Percentiles rank a stretch among this genome's conserved stretches.
These are phyloP conservation scores for Gryllus longicercus DNA, from an alignment of 2,888 invertebrate species.

Conservation along the genomic window DNA sequence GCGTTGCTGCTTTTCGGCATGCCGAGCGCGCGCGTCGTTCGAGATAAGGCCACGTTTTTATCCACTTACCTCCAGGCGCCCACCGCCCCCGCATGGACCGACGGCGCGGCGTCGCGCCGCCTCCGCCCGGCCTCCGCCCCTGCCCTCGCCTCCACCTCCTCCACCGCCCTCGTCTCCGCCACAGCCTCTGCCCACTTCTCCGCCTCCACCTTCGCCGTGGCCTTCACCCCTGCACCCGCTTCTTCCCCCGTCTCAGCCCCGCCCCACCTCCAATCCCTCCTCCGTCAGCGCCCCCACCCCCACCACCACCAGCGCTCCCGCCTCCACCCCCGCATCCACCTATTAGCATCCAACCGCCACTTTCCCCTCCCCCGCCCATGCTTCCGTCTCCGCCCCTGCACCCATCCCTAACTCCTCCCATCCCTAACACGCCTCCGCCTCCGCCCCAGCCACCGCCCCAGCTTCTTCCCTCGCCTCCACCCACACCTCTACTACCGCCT, in stretches of 20 bases:
- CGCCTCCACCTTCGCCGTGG: not conserved
- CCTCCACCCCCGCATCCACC: not conserved
- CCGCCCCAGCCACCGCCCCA: not conserved
- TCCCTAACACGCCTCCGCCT: not conserved
- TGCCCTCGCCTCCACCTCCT: not conserved
- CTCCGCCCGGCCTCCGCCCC: not conserved
- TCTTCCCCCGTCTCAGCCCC: not conserved
- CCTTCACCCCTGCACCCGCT: not conserved
- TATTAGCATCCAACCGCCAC: too few species aligned
- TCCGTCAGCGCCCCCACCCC: not conserved
- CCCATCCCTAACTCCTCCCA: not conserved
- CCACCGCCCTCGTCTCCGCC: not conserved
- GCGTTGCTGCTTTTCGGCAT: not conserved
- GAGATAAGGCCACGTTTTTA: conserved; percentile 8
- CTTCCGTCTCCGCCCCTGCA: not conserved
- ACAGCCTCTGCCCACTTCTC: not conserved
- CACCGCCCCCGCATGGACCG: too few species aligned
- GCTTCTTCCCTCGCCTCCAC: not conserved
- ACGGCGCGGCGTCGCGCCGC: not conserved
- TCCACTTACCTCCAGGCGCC: not conserved
- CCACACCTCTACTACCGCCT: not conserved
- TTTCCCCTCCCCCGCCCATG: not conserved
- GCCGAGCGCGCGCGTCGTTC: not conserved
- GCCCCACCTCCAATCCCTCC: not conserved
- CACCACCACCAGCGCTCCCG: accelerated